Conservation (phyloP, 2,888 invertebrate genomes). For the Phalera bucephala region DNA sequence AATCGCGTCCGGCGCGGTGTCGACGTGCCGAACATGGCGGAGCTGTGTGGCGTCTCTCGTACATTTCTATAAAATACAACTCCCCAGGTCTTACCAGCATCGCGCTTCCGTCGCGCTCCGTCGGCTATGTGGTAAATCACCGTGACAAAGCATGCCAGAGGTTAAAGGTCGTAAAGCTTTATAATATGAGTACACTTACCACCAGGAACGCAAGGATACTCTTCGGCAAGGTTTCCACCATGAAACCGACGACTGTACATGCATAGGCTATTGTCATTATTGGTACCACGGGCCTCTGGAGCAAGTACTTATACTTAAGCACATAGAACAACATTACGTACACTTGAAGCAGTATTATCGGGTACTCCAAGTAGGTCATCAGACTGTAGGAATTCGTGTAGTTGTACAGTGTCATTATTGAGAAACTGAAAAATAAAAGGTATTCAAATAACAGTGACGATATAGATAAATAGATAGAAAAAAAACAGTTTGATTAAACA, state of each 20-base stretch:
- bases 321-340: constrained; percentile 88
- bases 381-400: constrained; percentile 88
- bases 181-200: constrained; percentile 74
- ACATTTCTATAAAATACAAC: no score
- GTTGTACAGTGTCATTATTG: constrained; percentile 92
- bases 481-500: no score
- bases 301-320: constrained; percentile 84
- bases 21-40: no score
- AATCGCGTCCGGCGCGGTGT: no score
- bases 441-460: no score
- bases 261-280: constrained; percentile 54
- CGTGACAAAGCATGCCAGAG: no score
- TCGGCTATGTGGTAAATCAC: no score
- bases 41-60: no score
- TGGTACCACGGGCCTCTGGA: constrained; percentile 65
- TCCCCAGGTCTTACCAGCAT: no score
- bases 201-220: constrained; percentile 83
- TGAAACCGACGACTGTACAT: constrained; percentile 44
- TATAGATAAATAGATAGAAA: no score
- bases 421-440: constrained; percentile 89
- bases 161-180: no score
- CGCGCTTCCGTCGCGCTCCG: no score
- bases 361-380: constrained; percentile 92
- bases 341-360: constrained; percentile 90
- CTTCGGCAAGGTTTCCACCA: constrained; percentile 63